Evolutionary conservation across 2,113 vertebrate genomes (phyloP).

Genomic region (Catharus bicknelli): DNA sequence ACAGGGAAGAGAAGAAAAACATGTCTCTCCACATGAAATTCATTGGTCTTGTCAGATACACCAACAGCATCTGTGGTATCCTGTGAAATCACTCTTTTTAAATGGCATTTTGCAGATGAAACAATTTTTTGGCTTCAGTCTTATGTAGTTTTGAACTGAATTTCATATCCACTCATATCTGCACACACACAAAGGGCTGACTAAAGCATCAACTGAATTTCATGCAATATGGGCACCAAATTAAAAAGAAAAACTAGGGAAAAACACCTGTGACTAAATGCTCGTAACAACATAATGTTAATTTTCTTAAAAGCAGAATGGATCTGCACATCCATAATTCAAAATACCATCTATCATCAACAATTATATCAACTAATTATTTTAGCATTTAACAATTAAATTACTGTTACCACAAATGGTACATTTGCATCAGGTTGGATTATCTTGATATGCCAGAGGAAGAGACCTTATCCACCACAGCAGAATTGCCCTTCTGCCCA

Average conservation of each 20-base stretch:
- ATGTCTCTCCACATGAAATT: background rate
- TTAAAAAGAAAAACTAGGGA: background rate
- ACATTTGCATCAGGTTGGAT: background rate
- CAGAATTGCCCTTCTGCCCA: background rate
- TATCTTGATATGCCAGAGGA: background rate
- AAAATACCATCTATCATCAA: background rate
- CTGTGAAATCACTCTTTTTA: slow-evolving; percentile 46
- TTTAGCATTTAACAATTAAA: background rate
- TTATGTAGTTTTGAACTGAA: background rate
- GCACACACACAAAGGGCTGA: background rate
- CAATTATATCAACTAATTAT: background rate
- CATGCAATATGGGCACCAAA: background rate
- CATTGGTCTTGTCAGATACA: slow-evolving; percentile 41
- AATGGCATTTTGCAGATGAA: slow-evolving; percentile 47
- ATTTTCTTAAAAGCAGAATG: background rate
- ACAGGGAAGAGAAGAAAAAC: slow-evolving; percentile 31
- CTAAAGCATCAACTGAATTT: background rate
- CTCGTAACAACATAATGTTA: background rate
- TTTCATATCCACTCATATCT: background rate
- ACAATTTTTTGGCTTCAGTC: slow-evolving; percentile 34
- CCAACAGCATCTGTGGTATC: slow-evolving; percentile 52
- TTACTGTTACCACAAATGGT: background rate
- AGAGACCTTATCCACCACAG: background rate
- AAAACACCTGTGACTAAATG: background rate
- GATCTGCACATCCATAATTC: background rate